A percentile compares a stretch with the other conserved stretches of the same genome.
Evolutionary conservation across 2,797 vertebrate genomes (phyloP).

Genomic region (Phoeniculus purpureus): DNA sequence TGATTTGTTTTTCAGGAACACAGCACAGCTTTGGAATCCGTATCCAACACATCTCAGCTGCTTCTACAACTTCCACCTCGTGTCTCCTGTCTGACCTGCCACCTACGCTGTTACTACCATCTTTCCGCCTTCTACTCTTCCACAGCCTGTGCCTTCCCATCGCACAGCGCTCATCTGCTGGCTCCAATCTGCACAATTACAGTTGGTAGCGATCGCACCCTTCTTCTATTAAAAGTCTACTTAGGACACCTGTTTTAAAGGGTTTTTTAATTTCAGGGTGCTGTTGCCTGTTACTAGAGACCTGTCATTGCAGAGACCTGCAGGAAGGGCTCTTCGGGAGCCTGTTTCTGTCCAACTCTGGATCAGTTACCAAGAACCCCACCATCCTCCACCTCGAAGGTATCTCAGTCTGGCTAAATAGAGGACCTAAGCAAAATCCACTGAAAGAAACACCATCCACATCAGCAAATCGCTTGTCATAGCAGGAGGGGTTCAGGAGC

Average conservation of each 20-base stretch:
- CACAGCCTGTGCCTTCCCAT: neutral
- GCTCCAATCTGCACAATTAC: neutral
- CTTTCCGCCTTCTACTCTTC: neutral
- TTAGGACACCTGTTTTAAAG: neutral
- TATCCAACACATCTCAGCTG: neutral
- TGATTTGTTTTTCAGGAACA: neutral
- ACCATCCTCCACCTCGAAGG: neutral
- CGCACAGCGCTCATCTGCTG: neutral
- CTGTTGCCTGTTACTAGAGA: neutral
- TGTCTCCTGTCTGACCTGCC: neutral
- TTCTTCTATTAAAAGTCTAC: neutral
- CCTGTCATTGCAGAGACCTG: neutral
- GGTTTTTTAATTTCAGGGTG: neutral
- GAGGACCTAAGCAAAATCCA: neutral
- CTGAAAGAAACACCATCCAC: neutral
- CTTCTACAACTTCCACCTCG: neutral
- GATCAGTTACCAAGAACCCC: neutral
- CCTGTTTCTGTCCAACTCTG: neutral
- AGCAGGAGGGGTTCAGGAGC: neutral
- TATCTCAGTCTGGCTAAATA: neutral
- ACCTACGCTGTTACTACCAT: neutral
- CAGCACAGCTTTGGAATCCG: neutral
- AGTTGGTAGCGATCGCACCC: neutral
- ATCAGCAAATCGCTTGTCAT: neutral
- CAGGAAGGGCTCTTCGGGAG: neutral